Evolutionary conservation across 2,888 invertebrate species (phyloP).

Genomic region (Mesorhabditis spiculigera): DNA sequence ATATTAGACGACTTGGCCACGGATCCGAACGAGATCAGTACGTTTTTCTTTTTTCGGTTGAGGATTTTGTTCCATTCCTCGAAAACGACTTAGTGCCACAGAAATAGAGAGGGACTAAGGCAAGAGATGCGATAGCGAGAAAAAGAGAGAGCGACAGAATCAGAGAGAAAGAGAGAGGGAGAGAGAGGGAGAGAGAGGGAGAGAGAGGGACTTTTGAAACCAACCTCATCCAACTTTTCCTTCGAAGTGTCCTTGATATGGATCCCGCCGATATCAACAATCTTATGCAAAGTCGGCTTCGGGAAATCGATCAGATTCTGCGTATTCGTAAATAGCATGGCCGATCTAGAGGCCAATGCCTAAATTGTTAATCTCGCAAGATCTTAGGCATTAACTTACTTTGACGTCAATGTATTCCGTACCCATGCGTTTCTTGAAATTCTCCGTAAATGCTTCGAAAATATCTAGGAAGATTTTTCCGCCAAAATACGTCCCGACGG

Average conservation of each 20-base stretch:
- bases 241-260: neutral
- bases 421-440: neutral
- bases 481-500: neutral
- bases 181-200: too few species aligned
- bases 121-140: too few species aligned
- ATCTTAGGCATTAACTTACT: too few species aligned
- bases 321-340: conserved; percentile 28
- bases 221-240: too few species aligned
- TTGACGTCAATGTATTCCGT: neutral
- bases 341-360: conserved; percentile 21
- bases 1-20: conserved; percentile 9
- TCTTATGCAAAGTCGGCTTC: conserved; percentile 29
- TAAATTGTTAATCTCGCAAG: too few species aligned
- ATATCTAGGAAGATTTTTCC: neutral
- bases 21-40: conserved; percentile 12
- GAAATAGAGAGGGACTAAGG: too few species aligned
- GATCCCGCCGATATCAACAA: conserved; percentile 20
- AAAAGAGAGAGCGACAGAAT: too few species aligned
- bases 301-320: conserved; percentile 34
- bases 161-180: too few species aligned
- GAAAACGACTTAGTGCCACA: too few species aligned
- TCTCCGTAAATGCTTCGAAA: neutral
- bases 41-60: conserved; percentile 6
- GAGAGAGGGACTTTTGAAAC: too few species aligned
- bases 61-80: conserved; percentile 9